Conservation (phyloP, 2,888 invertebrate species). For the Lasioglossum vierecki region DNA sequence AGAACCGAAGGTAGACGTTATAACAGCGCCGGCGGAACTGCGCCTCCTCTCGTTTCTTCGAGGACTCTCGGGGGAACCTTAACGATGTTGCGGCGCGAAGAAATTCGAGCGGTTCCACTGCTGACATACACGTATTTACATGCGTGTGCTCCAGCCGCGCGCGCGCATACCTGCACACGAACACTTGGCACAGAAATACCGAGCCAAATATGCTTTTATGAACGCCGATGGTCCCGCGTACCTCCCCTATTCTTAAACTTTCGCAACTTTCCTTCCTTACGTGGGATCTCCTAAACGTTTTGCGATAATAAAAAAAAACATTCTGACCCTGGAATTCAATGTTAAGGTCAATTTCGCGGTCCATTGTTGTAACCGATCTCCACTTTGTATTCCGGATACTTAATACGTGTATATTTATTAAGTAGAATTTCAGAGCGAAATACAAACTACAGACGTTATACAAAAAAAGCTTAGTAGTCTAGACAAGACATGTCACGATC, state of each 20-base stretch:
- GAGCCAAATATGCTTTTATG: slow-evolving; percentile 80
- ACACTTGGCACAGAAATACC: slow-evolving; percentile 70
- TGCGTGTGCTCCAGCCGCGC: background rate
- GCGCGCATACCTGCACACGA: slow-evolving; percentile 5
- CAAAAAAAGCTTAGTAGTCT: no score
- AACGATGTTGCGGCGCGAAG: slow-evolving; percentile 72
- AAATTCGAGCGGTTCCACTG: slow-evolving; percentile 71
- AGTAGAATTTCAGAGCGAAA: no score
- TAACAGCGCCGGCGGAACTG: slow-evolving; percentile 49
- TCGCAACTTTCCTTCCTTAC: slow-evolving; percentile 50
- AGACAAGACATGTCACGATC: no score
- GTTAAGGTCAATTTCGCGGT: no score
- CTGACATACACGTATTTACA: slow-evolving; percentile 10
- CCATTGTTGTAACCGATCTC: no score
- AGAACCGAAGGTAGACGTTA: slow-evolving; percentile 55
- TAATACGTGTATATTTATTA: no score
- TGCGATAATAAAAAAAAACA: no score
- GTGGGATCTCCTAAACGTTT: no score
- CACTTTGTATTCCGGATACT: no score
- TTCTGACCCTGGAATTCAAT: no score
- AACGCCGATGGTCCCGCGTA: slow-evolving; percentile 72
- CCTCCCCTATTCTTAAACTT: slow-evolving; percentile 72
- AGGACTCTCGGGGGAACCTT: slow-evolving; percentile 57
- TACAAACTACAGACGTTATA: no score
- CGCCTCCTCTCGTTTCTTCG: slow-evolving; percentile 49